Percentiles rank a stretch among this genome's conserved stretches.
These are phyloP conservation scores for Colletes latitarsis DNA, from an alignment of 1,140 invertebrate species.

Conservation along the genomic window DNA sequence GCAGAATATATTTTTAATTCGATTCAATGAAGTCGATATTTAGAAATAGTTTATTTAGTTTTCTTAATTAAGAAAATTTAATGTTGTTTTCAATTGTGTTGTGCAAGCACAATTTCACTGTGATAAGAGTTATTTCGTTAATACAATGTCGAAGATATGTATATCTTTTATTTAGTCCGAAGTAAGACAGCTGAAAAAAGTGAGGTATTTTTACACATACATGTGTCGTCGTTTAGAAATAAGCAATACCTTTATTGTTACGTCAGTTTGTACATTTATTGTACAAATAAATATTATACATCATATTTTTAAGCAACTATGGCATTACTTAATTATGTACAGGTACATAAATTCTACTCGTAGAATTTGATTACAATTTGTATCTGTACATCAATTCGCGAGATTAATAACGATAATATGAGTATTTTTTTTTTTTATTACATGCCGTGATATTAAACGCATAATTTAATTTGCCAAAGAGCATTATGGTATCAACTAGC, in stretches of 20 bases:
- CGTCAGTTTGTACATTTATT: slow-evolving; percentile 47
- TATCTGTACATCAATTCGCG: slow-evolving; percentile 28
- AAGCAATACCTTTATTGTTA: slow-evolving; percentile 34
- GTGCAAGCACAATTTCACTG: not conserved
- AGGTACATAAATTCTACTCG: slow-evolving; percentile 37
- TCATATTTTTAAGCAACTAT: slow-evolving; percentile 49
- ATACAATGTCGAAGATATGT: no score
- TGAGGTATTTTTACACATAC: not conserved
- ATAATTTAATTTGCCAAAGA: not conserved
- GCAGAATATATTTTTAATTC: not conserved
- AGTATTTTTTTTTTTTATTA: slow-evolving; percentile 1
- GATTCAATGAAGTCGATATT: not conserved
- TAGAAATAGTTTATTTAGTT: not conserved
- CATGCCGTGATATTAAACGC: slow-evolving; percentile 17
- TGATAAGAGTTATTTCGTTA: not conserved
- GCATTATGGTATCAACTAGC: not conserved
- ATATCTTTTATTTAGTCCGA: not conserved
- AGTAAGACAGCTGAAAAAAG: not conserved
- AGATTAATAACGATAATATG: slow-evolving; percentile 24
- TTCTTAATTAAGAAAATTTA: not conserved
- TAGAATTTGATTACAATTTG: slow-evolving; percentile 26
- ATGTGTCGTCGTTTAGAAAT: slow-evolving; percentile 9
- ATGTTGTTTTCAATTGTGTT: not conserved
- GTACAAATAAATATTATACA: slow-evolving; percentile 53
- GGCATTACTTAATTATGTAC: slow-evolving; percentile 48